phyloP scores from a whole-genome alignment of 2,888 invertebrate species.

The Fragum whitleyi region DNA sequence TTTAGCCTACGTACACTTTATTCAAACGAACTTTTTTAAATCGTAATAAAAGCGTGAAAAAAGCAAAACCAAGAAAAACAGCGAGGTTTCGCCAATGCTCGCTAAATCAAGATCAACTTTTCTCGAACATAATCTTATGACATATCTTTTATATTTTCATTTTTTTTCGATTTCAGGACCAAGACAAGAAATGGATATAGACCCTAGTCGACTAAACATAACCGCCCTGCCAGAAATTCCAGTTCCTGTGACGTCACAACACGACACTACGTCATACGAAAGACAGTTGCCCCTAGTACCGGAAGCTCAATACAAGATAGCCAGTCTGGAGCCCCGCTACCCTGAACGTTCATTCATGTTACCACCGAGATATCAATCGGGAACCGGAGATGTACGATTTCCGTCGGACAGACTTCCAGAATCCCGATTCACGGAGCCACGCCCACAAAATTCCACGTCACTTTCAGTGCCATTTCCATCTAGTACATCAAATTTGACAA shows the following conservation, averaged over 20 bases:
- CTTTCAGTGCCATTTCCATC: slow-evolving; percentile 69
- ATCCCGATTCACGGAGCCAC: slow-evolving; percentile 65
- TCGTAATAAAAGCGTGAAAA: too few species aligned
- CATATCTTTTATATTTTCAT: too few species aligned
- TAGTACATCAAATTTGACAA: slow-evolving; percentile 75
- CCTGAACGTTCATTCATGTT: slow-evolving; percentile 68
- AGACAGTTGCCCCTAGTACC: slow-evolving; percentile 70
- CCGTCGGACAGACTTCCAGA: slow-evolving; percentile 66
- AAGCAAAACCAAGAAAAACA: too few species aligned
- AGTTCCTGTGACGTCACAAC: slow-evolving; percentile 61
- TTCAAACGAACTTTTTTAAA: too few species aligned
- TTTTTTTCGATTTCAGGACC: slow-evolving; percentile 56
- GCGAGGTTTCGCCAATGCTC: too few species aligned
- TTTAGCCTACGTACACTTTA: too few species aligned
- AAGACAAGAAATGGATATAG: slow-evolving; percentile 62
- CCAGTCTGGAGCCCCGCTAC: slow-evolving; percentile 69
- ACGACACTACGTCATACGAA: slow-evolving; percentile 59
- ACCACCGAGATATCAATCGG: slow-evolving; percentile 67
- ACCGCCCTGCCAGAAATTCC: slow-evolving; percentile 52
- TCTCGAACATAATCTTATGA: too few species aligned
- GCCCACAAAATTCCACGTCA: slow-evolving; percentile 61
- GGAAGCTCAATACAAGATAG: slow-evolving; percentile 70
- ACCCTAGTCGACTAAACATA: slow-evolving; percentile 53
- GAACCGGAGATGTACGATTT: slow-evolving; percentile 57
- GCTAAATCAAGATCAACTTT: too few species aligned